phyloP scores from a whole-genome alignment of 2,797 vertebrate genomes.

The Trachurus trachurus region DNA sequence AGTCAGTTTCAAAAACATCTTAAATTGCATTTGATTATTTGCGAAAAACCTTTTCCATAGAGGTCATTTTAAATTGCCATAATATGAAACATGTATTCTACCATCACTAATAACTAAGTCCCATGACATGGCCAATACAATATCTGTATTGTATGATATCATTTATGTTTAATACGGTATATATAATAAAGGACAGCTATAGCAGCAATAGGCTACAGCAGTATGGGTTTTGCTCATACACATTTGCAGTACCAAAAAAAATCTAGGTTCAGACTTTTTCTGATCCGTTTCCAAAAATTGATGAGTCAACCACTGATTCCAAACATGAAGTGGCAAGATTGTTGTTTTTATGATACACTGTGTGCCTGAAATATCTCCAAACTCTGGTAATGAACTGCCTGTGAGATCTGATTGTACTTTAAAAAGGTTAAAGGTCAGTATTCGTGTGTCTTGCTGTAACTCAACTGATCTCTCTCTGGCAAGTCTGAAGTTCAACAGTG shows the following conservation, averaged over 20 bases:
- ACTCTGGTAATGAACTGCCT: not conserved
- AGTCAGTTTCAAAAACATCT: not conserved
- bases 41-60: not conserved
- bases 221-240: not conserved
- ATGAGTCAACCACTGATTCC: slow-evolving; percentile 6
- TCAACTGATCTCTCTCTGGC: slow-evolving; percentile 14
- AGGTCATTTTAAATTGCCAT: not conserved
- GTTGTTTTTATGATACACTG: not conserved
- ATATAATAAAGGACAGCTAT: not conserved
- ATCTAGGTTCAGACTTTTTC: not conserved
- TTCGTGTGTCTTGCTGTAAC: slow-evolving; percentile 67
- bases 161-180: too few species aligned
- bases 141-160: not conserved
- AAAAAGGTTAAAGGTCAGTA: slow-evolving; percentile 70
- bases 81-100: not conserved
- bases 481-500: slow-evolving; percentile 79
- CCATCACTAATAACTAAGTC: not conserved
- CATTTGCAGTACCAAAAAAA: not conserved
- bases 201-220: not conserved
- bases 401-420: slow-evolving; percentile 25
- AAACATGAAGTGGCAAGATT: not conserved
- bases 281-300: slow-evolving; percentile 9
- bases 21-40: not conserved
- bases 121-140: not conserved
- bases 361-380: slow-evolving; percentile 17